Conservation (phyloP, 53 echinoderm and acorn worm species). For the Hippasteria phrygiana region DNA sequence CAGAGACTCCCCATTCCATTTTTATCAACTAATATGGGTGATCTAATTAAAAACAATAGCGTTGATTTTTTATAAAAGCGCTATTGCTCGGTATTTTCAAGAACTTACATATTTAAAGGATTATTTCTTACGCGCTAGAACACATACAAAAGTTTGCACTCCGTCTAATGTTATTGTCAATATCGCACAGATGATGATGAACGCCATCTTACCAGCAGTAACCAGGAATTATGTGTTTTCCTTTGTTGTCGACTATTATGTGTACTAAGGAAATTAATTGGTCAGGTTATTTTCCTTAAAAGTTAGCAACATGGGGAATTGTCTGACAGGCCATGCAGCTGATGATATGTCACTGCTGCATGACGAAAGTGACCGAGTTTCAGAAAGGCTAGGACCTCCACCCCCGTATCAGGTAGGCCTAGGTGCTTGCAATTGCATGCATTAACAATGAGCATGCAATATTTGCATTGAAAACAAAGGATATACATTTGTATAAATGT, state of each 20-base stretch:
- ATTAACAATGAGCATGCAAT: too few species aligned
- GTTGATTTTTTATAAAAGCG: too few species aligned
- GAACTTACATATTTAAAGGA: not conserved
- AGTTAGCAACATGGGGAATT: slow-evolving; percentile 90
- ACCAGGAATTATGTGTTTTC: slow-evolving; percentile 11
- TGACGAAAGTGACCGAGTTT: slow-evolving; percentile 79
- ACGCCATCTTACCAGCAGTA: slow-evolving; percentile 39
- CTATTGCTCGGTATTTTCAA: too few species aligned
- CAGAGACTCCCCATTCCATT: not conserved
- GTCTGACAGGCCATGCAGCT: slow-evolving; percentile 94
- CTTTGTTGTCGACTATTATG: slow-evolving; percentile 17
- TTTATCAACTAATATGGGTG: too few species aligned
- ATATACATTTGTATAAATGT: too few species aligned
- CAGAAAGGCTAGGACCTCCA: slow-evolving; percentile 91
- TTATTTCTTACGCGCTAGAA: slow-evolving; percentile 37
- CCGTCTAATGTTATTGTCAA: slow-evolving; percentile 49
- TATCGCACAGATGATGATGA: not conserved
- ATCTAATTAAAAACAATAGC: too few species aligned
- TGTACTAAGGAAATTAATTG: not conserved
- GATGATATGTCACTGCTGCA: slow-evolving; percentile 97
- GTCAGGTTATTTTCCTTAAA: slow-evolving; percentile 1
- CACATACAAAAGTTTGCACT: not conserved
- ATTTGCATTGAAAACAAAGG: too few species aligned
- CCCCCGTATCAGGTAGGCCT: slow-evolving; percentile 92
- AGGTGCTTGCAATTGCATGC: too few species aligned